phyloP scores from a whole-genome alignment of 2,797 vertebrate species.

The Coregonus suidteri region DNA sequence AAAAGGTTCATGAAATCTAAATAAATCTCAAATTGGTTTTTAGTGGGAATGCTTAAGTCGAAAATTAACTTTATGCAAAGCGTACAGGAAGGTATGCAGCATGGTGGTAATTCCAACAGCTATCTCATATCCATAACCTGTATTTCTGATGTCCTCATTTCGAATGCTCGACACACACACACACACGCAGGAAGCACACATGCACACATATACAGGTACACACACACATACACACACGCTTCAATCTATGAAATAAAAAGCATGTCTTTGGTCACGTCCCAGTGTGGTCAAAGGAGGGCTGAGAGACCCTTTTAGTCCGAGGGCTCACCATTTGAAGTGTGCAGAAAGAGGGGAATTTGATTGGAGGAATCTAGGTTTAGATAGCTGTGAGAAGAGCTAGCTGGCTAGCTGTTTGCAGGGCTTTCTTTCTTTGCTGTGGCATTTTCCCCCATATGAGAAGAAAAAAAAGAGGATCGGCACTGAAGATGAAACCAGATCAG shows the following conservation, averaged over 20 bases:
- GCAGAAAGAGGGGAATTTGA: slow-evolving; percentile 67
- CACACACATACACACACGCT: neutral
- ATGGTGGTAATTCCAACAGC: no score
- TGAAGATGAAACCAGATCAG: slow-evolving; percentile 73
- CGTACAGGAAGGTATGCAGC: no score
- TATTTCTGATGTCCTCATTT: slow-evolving; percentile 41
- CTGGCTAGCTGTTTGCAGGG: slow-evolving; percentile 43
- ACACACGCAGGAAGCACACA: neutral
- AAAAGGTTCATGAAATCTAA: slow-evolving; percentile 71
- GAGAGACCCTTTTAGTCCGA: slow-evolving; percentile 67
- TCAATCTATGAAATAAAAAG: slow-evolving; percentile 29
- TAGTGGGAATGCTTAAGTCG: slow-evolving; percentile 43
- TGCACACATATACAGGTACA: neutral
- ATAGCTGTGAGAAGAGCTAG: slow-evolving; percentile 72
- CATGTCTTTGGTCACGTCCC: slow-evolving; percentile 59
- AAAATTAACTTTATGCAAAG: slow-evolving; percentile 61
- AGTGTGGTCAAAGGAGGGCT: slow-evolving; percentile 67
- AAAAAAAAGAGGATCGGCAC: slow-evolving; percentile 64
- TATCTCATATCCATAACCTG: slow-evolving; percentile 10
- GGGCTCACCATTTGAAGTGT: slow-evolving; percentile 64
- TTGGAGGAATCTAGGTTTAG: no score
- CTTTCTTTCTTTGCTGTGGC: slow-evolving; percentile 22
- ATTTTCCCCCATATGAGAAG: slow-evolving; percentile 60
- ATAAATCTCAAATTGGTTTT: slow-evolving; percentile 67
- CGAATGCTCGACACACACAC: slow-evolving; percentile 25